Conservation (phyloP, 35 echinoderm and acorn worm species). For the Acanthaster planci region DNA sequence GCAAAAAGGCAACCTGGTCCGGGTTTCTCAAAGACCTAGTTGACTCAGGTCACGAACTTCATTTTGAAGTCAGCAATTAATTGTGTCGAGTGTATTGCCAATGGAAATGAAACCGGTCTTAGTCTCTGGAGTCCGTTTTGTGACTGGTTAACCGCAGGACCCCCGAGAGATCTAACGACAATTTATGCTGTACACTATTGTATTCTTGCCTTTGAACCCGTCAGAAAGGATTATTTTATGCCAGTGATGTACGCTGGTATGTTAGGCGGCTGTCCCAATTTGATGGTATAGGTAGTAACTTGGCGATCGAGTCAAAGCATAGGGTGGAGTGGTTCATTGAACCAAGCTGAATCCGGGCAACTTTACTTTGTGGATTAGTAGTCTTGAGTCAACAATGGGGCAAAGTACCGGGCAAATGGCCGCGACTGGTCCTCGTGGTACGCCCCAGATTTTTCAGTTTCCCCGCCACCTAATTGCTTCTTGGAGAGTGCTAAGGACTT, state of each 20-base stretch:
- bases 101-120: constrained; percentile 1
- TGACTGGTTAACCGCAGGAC: not conserved
- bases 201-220: not conserved
- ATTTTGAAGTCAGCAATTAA: not conserved
- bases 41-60: not conserved
- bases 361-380: constrained; percentile 25
- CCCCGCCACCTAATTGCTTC: not conserved
- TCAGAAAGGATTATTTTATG: not conserved
- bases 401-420: not conserved
- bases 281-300: too few relatives aligned
- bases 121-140: not conserved
- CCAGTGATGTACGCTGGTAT: too few relatives aligned
- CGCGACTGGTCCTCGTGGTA: not conserved
- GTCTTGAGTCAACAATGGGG: constrained; percentile 17
- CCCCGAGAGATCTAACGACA: constrained; percentile 11
- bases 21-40: too few relatives aligned
- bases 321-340: not conserved
- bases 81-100: not conserved
- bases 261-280: not conserved
- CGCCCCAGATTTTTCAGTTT: not conserved
- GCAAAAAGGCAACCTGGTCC: too few relatives aligned
- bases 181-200: constrained; percentile 5
- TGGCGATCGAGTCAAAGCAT: not conserved
- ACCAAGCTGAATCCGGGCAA: constrained; percentile 12
- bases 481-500: not conserved